phyloP scores from a whole-genome alignment of 2,888 invertebrate genomes.

The Drosophila lutescens region DNA sequence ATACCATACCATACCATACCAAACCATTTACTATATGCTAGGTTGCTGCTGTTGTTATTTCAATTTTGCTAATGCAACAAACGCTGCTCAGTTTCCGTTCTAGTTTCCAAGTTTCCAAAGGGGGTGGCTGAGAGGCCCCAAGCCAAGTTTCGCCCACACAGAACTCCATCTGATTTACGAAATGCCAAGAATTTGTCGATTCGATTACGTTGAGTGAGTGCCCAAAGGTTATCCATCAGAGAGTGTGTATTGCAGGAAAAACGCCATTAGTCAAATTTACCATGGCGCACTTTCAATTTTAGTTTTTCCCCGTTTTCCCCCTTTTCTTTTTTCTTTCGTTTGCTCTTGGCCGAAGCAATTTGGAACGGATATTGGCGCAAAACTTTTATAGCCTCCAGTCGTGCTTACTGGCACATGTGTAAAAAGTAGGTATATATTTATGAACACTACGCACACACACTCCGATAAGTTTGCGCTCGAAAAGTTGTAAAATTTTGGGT shows the following conservation, averaged over 20 bases:
- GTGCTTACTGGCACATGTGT: slow-evolving; percentile 1
- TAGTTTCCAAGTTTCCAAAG: slow-evolving; percentile 55
- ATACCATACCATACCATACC: neutral
- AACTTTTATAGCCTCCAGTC: slow-evolving; percentile 37
- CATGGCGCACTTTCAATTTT: slow-evolving; percentile 60
- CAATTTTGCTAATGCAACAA: slow-evolving; percentile 74
- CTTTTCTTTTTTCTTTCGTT: slow-evolving; percentile 8
- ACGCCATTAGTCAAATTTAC: slow-evolving; percentile 63
- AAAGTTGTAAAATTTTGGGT: slow-evolving; percentile 7
- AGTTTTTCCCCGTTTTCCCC: slow-evolving; percentile 1
- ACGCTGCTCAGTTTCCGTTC: slow-evolving; percentile 67
- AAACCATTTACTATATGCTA: neutral
- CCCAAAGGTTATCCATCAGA: slow-evolving; percentile 63
- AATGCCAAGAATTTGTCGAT: slow-evolving; percentile 69
- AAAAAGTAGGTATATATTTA: slow-evolving; percentile 1
- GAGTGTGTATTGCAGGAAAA: slow-evolving; percentile 21
- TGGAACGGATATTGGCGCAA: slow-evolving; percentile 65
- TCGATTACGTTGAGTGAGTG: slow-evolving; percentile 64
- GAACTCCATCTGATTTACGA: slow-evolving; percentile 60
- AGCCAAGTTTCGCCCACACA: slow-evolving; percentile 18
- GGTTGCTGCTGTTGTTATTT: slow-evolving; percentile 39
- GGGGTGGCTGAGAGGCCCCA: slow-evolving; percentile 10
- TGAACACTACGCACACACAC: slow-evolving; percentile 6
- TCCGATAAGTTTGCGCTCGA: slow-evolving; percentile 15
- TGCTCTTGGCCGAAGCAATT: slow-evolving; percentile 41